These are phyloP conservation scores for Thermophis baileyi DNA, from an alignment of 2,113 vertebrate species.

Conservation along the genomic window DNA sequence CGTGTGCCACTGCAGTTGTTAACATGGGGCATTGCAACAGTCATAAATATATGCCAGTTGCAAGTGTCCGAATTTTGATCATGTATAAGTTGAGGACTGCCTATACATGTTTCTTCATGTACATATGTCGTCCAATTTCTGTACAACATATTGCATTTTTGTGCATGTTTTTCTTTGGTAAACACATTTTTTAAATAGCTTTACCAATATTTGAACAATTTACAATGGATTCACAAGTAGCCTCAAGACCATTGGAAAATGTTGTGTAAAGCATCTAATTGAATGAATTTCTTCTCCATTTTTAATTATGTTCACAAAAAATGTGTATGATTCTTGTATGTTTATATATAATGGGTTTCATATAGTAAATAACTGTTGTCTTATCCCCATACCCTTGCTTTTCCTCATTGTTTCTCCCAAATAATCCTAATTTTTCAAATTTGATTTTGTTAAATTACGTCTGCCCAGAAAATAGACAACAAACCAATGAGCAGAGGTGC, in stretches of 20 bases:
- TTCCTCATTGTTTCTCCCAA: background rate
- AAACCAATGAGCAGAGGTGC: background rate
- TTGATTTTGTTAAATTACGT: background rate
- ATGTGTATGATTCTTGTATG: background rate
- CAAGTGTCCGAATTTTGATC: too few relatives aligned
- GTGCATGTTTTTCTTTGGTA: background rate
- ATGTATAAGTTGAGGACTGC: too few relatives aligned
- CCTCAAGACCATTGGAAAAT: background rate
- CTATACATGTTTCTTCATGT: background rate
- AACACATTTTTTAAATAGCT: background rate
- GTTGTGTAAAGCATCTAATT: background rate
- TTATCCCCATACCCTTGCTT: background rate
- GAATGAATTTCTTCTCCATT: background rate
- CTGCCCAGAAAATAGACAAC: background rate
- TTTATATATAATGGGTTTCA: background rate
- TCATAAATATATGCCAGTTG: too few relatives aligned
- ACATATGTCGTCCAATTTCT: background rate
- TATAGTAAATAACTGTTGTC: background rate
- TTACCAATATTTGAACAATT: background rate
- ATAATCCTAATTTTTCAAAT: background rate
- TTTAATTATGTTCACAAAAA: background rate
- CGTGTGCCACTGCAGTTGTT: too few relatives aligned
- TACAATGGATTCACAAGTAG: background rate
- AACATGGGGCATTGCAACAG: too few relatives aligned
- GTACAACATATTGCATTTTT: background rate